Evolutionary conservation across 2,113 vertebrate genomes (phyloP).

Genomic region (Trematomus loennbergii): DNA sequence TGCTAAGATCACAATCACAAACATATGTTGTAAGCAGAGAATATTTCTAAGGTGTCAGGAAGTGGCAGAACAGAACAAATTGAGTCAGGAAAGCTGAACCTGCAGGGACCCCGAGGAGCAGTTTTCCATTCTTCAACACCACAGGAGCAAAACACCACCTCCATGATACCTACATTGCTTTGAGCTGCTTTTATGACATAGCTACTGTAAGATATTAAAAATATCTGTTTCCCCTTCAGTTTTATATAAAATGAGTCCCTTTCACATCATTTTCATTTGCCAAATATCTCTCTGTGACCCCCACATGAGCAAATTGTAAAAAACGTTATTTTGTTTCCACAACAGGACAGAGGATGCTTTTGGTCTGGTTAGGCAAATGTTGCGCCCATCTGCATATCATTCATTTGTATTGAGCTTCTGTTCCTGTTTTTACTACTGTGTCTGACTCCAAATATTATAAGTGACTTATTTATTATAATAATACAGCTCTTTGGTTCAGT

Average conservation of each 20-base stretch:
- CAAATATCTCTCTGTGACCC: background rate
- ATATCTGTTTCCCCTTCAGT: background rate
- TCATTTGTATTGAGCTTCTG: conserved; percentile 2
- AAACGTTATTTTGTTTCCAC: conserved; percentile 3
- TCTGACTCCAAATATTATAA: background rate
- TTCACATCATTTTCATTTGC: background rate
- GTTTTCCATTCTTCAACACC: conserved; percentile 10
- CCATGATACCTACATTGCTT: background rate
- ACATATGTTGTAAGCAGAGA: conserved; percentile 5
- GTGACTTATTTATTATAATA: background rate
- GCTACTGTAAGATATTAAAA: conserved; percentile 13
- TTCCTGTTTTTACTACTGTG: background rate
- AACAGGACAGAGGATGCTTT: background rate
- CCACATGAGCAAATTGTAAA: no score
- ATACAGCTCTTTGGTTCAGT: background rate
- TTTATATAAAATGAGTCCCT: conserved; percentile 14
- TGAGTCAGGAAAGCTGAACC: conserved; percentile 25
- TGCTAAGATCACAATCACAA: conserved; percentile 16
- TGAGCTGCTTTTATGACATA: conserved; percentile 10
- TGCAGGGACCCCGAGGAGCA: conserved; percentile 7
- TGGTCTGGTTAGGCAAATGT: background rate
- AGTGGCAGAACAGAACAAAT: conserved; percentile 5
- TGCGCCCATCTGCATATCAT: background rate
- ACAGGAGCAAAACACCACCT: conserved; percentile 18
- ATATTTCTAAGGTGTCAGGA: background rate